These are phyloP conservation scores for Xiphias gladius DNA, from an alignment of 2,113 vertebrate species.

Conservation along the genomic window DNA sequence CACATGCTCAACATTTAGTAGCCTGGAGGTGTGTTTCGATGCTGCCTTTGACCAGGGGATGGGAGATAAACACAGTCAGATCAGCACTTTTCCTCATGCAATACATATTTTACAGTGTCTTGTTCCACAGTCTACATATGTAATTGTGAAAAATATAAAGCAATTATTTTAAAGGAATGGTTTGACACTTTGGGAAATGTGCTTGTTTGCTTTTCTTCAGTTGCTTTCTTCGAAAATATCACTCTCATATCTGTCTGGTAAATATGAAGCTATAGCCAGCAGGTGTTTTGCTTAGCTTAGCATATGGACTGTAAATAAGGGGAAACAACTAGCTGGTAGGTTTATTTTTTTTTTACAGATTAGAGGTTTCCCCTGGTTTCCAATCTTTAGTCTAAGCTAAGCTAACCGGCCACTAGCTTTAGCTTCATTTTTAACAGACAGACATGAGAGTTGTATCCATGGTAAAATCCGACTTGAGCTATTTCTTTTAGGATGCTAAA, in stretches of 20 bases:
- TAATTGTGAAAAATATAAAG: background rate
- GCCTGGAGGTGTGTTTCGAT: constrained; percentile 61
- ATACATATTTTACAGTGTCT: constrained; percentile 1
- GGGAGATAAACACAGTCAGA: constrained; percentile 3
- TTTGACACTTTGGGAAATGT: background rate
- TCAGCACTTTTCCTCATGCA: constrained; percentile 51
- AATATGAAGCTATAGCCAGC: background rate
- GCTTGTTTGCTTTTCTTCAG: background rate
- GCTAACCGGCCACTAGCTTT: background rate
- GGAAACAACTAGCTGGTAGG: too few relatives aligned
- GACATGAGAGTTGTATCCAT: constrained; percentile 4
- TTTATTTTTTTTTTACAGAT: too few relatives aligned
- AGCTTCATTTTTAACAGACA: background rate
- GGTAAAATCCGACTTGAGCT: background rate
- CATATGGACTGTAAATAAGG: background rate
- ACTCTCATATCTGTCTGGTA: background rate
- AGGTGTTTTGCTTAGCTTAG: background rate
- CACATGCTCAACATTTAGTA: constrained; percentile 60
- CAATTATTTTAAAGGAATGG: background rate
- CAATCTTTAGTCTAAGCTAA: too few relatives aligned
- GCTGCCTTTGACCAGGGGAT: constrained; percentile 13
- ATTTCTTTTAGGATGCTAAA: constrained; percentile 6
- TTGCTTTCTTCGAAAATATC: background rate
- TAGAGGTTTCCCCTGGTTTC: too few relatives aligned
- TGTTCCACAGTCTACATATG: background rate